Percentiles rank a stretch among this genome's conserved stretches.
Evolutionary conservation across 2,888 invertebrate species (phyloP).

Genomic region (Xestia sexstrigata): DNA sequence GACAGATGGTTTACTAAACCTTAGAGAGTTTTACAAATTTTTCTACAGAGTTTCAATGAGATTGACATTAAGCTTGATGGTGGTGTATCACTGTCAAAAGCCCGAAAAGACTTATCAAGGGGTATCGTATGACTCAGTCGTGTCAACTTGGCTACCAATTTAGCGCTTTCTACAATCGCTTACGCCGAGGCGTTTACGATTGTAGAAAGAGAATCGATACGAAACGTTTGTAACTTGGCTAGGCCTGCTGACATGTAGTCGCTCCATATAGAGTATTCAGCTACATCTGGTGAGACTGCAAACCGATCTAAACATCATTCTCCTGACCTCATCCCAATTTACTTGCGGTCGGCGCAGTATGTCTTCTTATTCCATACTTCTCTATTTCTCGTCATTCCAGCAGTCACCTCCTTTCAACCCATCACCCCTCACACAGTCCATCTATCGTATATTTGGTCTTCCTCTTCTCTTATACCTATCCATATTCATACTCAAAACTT

Average conservation of each 20-base stretch:
- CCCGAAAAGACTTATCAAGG: neutral
- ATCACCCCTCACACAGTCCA: neutral
- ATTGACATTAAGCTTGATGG: neutral
- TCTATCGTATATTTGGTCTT: neutral
- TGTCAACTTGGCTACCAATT: too few relatives aligned
- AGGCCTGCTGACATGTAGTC: too few relatives aligned
- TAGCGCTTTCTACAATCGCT: too few relatives aligned
- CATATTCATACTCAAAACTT: neutral
- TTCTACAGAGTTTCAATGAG: neutral
- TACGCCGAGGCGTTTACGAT: too few relatives aligned
- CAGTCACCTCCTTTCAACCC: neutral
- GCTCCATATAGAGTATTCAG: neutral
- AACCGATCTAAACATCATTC: neutral
- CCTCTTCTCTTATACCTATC: neutral
- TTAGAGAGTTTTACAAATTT: neutral
- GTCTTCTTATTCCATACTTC: neutral
- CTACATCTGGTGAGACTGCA: neutral
- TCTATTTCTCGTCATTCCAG: neutral
- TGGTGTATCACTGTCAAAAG: neutral
- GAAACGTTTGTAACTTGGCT: too few relatives aligned
- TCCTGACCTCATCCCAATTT: neutral
- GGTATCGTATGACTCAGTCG: neutral
- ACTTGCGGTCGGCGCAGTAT: neutral
- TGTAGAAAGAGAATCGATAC: too few relatives aligned
- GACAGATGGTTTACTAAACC: neutral